phyloP scores from a whole-genome alignment of 2,888 invertebrate species.

The Acleris sparsana region DNA sequence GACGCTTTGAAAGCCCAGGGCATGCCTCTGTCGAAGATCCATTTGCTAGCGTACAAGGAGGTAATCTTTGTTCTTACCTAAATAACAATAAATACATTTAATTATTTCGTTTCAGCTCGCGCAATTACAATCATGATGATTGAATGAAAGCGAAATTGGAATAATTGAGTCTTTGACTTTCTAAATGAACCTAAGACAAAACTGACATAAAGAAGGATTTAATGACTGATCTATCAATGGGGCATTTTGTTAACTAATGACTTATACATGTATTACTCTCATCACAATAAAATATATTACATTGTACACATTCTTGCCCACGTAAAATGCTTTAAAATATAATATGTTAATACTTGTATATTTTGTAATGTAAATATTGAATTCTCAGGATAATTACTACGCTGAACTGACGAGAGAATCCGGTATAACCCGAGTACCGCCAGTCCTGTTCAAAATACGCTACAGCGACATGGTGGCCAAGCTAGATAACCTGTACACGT shows the following conservation, averaged over 20 bases:
- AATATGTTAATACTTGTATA: not conserved
- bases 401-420: conserved; percentile 64
- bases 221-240: too few relatives aligned
- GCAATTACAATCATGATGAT: not conserved
- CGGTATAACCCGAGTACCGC: conserved; percentile 71
- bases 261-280: too few relatives aligned
- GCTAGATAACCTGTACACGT: conserved; percentile 65
- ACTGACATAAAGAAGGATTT: too few relatives aligned
- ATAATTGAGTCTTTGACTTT: not conserved
- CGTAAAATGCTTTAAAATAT: too few relatives aligned
- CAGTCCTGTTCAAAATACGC: conserved; percentile 73
- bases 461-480: conserved; percentile 58
- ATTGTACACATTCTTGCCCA: too few relatives aligned
- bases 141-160: not conserved
- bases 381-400: conserved; percentile 71
- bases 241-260: too few relatives aligned
- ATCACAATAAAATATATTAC: too few relatives aligned
- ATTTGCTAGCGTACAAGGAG: conserved; percentile 68
- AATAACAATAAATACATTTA: too few relatives aligned
- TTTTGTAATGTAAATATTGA: conserved; percentile 7
- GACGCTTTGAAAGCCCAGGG: conserved; percentile 56
- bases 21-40: conserved; percentile 60
- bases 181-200: not conserved
- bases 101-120: conserved; percentile 1
- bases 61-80: conserved; percentile 42